These are phyloP conservation scores for Onychorhynchus coronatus DNA, from an alignment of 2,113 vertebrate genomes.

Conservation along the genomic window DNA sequence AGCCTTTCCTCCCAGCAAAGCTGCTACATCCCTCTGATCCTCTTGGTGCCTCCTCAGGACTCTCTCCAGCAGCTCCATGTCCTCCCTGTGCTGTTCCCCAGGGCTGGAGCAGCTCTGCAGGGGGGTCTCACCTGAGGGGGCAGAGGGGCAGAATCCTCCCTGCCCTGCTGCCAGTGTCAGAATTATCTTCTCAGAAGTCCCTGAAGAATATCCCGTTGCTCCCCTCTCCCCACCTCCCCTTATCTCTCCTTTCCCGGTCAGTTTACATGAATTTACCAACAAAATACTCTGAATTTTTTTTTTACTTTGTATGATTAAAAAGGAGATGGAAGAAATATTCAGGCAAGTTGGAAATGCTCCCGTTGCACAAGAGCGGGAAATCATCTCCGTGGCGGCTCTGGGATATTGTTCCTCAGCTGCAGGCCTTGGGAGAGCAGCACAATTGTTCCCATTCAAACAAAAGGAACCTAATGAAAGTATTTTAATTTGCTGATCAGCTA, in stretches of 20 bases:
- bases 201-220: neutral
- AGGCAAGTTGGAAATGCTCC: neutral
- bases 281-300: neutral
- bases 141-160: neutral
- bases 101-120: neutral
- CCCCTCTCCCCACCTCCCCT: neutral
- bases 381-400: neutral
- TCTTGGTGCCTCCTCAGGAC: neutral
- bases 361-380: neutral
- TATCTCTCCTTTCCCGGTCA: neutral
- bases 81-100: neutral
- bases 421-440: neutral
- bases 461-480: constrained; percentile 4
- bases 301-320: neutral
- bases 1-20: neutral
- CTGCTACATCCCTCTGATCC: neutral
- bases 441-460: neutral
- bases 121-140: neutral
- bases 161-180: accelerated
- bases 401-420: neutral
- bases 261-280: accelerated
- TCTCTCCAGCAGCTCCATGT: neutral
- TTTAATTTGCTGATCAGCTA: constrained; percentile 11
- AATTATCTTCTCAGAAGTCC: accelerated
- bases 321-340: neutral